These are phyloP conservation scores for Tyrannus savana DNA, from an alignment of 2,113 vertebrate genomes.

Conservation along the genomic window DNA sequence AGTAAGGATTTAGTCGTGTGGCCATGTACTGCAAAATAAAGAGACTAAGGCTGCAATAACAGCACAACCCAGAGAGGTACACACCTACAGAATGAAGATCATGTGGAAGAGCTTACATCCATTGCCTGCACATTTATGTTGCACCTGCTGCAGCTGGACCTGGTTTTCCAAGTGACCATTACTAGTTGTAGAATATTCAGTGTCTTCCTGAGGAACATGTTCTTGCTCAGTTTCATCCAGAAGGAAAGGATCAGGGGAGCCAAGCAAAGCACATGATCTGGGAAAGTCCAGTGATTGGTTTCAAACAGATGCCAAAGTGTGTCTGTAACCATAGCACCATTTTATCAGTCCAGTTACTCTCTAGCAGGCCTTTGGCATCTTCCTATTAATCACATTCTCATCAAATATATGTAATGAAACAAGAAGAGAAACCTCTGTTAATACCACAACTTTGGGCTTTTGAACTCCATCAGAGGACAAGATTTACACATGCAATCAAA, in stretches of 20 bases:
- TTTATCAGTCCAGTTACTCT: background rate
- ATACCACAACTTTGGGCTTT: background rate
- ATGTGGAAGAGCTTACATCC: background rate
- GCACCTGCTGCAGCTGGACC: accelerated
- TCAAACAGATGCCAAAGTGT: background rate
- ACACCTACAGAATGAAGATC: accelerated
- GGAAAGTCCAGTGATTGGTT: background rate
- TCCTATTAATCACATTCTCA: background rate
- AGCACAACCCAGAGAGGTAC: background rate
- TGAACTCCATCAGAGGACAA: background rate
- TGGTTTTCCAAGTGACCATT: background rate
- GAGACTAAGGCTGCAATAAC: background rate
- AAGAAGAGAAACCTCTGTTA: background rate
- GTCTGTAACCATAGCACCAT: background rate
- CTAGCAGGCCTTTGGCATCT: background rate
- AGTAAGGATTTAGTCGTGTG: background rate
- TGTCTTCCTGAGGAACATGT: background rate
- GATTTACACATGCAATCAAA: background rate
- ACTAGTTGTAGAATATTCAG: background rate
- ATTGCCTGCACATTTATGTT: background rate
- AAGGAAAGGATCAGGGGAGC: background rate
- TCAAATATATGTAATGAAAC: background rate
- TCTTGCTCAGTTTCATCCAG: background rate
- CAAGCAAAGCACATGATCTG: background rate
- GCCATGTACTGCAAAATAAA: background rate